Evolutionary conservation across 2,113 vertebrate genomes (phyloP).

Genomic region (Colossoma macropomum): DNA sequence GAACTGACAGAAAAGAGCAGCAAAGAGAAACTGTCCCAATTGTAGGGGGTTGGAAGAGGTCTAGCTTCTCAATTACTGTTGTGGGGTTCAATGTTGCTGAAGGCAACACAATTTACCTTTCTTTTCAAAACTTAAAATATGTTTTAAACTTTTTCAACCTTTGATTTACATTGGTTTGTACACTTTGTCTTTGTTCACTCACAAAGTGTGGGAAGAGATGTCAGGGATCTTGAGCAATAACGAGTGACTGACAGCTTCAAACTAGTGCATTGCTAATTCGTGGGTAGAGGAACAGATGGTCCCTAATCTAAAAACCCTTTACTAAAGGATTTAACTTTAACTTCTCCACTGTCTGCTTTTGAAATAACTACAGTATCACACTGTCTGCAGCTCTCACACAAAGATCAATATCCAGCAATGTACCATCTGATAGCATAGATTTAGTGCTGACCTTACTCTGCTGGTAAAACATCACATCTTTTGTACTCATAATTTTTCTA

Average conservation of each 20-base stretch:
- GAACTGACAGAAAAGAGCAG: neutral
- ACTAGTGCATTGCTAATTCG: neutral
- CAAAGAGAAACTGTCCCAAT: neutral
- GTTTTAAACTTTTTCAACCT: neutral
- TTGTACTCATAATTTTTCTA: slow-evolving; percentile 2
- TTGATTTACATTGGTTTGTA: neutral
- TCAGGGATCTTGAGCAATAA: neutral
- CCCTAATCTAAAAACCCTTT: slow-evolving; percentile 4
- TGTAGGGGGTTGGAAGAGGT: neutral
- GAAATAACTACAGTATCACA: slow-evolving; percentile 22
- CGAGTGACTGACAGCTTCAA: neutral
- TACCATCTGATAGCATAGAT: slow-evolving; percentile 43
- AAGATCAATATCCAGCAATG: slow-evolving; percentile 40
- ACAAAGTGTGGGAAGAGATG: neutral
- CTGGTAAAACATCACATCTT: neutral
- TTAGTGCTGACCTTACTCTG: slow-evolving; percentile 19
- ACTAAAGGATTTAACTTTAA: neutral
- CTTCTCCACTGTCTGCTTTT: neutral
- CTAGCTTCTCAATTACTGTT: neutral
- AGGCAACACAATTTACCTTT: slow-evolving; percentile 4
- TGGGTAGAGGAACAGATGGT: slow-evolving; percentile 7
- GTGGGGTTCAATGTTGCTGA: neutral
- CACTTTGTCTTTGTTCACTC: neutral
- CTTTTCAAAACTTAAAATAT: slow-evolving; percentile 1
- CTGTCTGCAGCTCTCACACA: slow-evolving; percentile 9